phyloP scores from a whole-genome alignment of 2,113 vertebrate genomes.

The Paracanthobrama guichenoti region DNA sequence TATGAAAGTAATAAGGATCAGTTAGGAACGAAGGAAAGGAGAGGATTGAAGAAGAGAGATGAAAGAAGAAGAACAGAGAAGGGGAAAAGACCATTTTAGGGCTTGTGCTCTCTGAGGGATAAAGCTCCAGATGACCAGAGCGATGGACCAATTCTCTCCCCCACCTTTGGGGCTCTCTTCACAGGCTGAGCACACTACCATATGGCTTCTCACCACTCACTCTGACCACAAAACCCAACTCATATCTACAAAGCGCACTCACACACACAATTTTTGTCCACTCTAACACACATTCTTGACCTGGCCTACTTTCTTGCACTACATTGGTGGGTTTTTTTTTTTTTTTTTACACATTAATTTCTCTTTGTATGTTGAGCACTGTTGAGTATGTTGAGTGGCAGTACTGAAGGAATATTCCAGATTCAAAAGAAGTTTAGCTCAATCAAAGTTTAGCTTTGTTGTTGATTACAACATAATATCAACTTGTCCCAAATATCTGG shows the following conservation, averaged over 20 bases:
- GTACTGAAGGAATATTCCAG: neutral
- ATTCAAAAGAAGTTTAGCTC: neutral
- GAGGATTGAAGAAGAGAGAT: neutral
- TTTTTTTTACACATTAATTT: neutral
- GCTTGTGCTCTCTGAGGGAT: conserved; percentile 18
- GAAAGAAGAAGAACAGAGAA: conserved; percentile 8
- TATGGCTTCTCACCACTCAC: conserved; percentile 49
- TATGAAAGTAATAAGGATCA: conserved; percentile 12
- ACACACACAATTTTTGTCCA: neutral
- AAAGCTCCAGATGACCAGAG: conserved; percentile 43
- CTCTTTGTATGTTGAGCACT: neutral
- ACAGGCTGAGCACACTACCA: conserved; percentile 46
- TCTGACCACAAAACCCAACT: conserved; percentile 37
- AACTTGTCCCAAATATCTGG: neutral
- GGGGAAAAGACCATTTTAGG: conserved; percentile 18
- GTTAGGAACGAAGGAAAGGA: neutral
- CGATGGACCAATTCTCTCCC: conserved; percentile 35
- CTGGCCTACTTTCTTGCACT: conserved; percentile 54
- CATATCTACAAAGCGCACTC: conserved; percentile 17
- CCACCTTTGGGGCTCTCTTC: conserved; percentile 30
- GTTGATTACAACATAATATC: neutral
- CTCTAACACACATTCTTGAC: conserved; percentile 36
- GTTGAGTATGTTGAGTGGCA: neutral
- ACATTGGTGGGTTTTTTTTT: conserved; percentile 24
- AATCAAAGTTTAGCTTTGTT: too few relatives aligned